Evolutionary conservation across 2,888 invertebrate genomes (phyloP), one percentile per base, ranked within the genome.

Genomic region (Odontomyia ornata): DNA sequence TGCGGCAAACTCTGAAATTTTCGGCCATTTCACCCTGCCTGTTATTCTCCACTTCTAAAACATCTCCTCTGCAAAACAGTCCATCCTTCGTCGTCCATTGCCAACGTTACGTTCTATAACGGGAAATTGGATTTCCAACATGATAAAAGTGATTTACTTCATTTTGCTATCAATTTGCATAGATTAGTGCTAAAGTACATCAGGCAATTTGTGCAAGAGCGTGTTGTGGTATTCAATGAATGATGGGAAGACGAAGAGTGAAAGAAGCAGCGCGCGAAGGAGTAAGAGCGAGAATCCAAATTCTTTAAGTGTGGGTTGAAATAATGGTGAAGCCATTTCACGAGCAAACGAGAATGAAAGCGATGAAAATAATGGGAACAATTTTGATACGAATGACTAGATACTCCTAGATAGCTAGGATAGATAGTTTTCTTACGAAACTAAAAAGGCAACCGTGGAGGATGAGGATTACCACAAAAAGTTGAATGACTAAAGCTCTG

Each of bases 121-220:
- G 69, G 73, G 73, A 73, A 73, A 73, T 73, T 73, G 73, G 73
- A 73, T 73, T 73, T 60, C 57, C 25, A 64, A 57, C 73, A 73
- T 57, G 73, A 73, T 73, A 73, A 73, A 73, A 73, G 73, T 73
- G 73, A 73, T 73, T 73, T 73, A 73, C 73, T 73, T 23, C 57
- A 73, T 73, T 73, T 73, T 73, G 69, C 57, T 57, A 57, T 73
- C 73, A 73, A 73, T 73, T 73, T 73, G 73, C 73, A 73, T 73
- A 73, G 73, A 73, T 73, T 73, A 73, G 73, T 73, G 60, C 73
- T 73, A 73, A 73, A 73, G 73, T 57, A 73, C 73, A 73, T 73
- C 57, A 73, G 60, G 73, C 73, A 73, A 73, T 73, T 73, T 57
- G 73, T 73, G 73, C 73, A 73, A 73, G 64, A 52, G 73, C 57